Evolutionary conservation across 2,888 invertebrate species (phyloP), one percentile per base, ranked within the genome.

Genomic region (Dynastes grantii): DNA sequence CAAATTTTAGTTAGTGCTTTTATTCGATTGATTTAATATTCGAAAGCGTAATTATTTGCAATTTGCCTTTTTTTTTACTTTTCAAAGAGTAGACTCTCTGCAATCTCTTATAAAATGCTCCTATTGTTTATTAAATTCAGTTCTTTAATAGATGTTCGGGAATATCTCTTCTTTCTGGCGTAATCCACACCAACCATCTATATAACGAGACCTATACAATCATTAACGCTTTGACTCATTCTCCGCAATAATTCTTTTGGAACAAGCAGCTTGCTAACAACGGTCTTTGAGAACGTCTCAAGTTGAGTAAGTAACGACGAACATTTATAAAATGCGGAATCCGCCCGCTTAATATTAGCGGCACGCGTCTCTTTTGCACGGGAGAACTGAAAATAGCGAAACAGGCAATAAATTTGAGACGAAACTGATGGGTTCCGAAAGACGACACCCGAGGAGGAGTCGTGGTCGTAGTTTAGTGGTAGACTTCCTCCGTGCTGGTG

Each of bases 241-340:
- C 55, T 22, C n/a, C 22, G 55, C 55, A 58, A 58, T 58, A 58
- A 58, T 58, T 58, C 55, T 55, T 55, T 55, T n/a, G n/a, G 22
- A 55, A 55, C 55, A 4, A 55, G 55, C 22, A n/a, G n/a, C 55
- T 6, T 2, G 22, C 55, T 58, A 58, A 58, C 22, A 22, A 58
- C 8, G 22, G 9, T 22, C 55, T 2, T 3, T 5, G 55, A 58
- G 22, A 58, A 22, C 8, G 55, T 58, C 55, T 58, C 55, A 22
- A 58, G 55, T 58, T 58, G 22, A 6, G 22, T 58, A 58, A 58
- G 55, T 58, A 58, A 58, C 55, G 55, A 58, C 22, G 27, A 2
- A 27, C 55, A 58, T 58, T 58, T 58, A 58, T 58, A 58, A 58
- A 58, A 58, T 58, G 55, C 55, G 22, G 22, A n/a, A 58, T 22